Base-by-base conservation (phyloP, 2,113 vertebrate species). In the Xyrauchen texanus region DNA sequence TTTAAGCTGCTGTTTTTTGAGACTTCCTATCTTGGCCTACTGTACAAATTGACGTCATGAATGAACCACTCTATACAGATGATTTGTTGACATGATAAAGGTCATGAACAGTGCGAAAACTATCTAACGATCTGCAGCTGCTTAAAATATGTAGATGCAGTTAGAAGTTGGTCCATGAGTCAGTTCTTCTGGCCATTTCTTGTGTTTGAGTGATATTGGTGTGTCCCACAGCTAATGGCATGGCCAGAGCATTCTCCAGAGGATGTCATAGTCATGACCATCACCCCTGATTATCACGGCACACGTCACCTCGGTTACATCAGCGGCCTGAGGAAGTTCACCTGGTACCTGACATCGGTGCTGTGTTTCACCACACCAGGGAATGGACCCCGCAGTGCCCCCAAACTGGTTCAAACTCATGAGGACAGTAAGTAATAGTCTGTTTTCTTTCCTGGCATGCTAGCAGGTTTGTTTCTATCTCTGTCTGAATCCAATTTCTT, bases 311-410 rank as follows among this genome's bases (percentile, higher is more conserved):
- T 94, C 0, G 96, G 96, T 12, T 90, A 92, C 71, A 94, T 99
- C 83, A 92, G 87, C 0, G 94, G 92, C 77, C 89, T 99, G 83
- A 93, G 81, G 89, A 99, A 99, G 78, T 99, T 97, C 84, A 96
- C 94, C 0, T 81, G 91, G 49, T 99, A 99, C 87, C 92, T 94
- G 6, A 92, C 95, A 0, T 94, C 96, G 0, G 94, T 94, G 11
- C 93, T 99, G 67, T 99, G 97, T 68, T 99, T 98, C 86, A 99
- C 97, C 47, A 99, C 97, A 0, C 97, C 97, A 0, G 97, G 97
- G 0, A 95, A 99, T 0, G 97, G 97, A 4, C 97, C 97, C 0
- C 92, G 89, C 0, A 98, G 97, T 82, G 1, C 86, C 0, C 94
- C 96, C 0, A 92, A 91, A 82, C 92, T 96, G 7, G 57, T 98